These are phyloP conservation scores for Melieria picta DNA, from an alignment of 2,888 invertebrate species.

Conservation along the genomic window DNA sequence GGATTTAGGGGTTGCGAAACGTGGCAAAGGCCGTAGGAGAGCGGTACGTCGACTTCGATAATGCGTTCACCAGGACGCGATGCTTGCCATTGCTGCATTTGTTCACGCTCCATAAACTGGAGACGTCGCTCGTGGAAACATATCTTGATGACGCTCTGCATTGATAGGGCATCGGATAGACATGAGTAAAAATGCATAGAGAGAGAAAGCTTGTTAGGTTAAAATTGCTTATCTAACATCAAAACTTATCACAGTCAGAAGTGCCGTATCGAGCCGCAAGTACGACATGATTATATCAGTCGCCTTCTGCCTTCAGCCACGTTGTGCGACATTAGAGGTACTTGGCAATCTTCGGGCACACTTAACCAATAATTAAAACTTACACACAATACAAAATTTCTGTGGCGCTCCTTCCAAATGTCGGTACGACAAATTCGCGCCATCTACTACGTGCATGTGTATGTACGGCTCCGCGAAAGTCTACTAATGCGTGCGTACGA, in stretches of 20 bases:
- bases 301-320: too few species aligned
- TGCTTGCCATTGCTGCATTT: constrained; percentile 90
- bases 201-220: constrained; percentile 25
- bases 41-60: constrained; percentile 90
- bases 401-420: neutral
- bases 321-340: too few species aligned
- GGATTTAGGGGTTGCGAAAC: constrained; percentile 77
- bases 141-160: constrained; percentile 85
- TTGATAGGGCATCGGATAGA: neutral
- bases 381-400: neutral
- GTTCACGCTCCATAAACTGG: constrained; percentile 95
- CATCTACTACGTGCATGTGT: neutral
- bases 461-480: neutral
- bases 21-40: constrained; percentile 91
- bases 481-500: neutral
- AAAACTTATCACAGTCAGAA: too few species aligned
- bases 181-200: constrained; percentile 59
- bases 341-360: too few species aligned
- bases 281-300: too few species aligned
- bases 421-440: neutral
- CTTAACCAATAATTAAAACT: too few species aligned
- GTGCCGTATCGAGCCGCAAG: too few species aligned
- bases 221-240: too few species aligned
- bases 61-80: constrained; percentile 91
- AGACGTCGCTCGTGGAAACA: constrained; percentile 96